These are phyloP conservation scores for Jaculus jaculus DNA, from an alignment of 2,113 vertebrate genomes.

Conservation along the genomic window DNA sequence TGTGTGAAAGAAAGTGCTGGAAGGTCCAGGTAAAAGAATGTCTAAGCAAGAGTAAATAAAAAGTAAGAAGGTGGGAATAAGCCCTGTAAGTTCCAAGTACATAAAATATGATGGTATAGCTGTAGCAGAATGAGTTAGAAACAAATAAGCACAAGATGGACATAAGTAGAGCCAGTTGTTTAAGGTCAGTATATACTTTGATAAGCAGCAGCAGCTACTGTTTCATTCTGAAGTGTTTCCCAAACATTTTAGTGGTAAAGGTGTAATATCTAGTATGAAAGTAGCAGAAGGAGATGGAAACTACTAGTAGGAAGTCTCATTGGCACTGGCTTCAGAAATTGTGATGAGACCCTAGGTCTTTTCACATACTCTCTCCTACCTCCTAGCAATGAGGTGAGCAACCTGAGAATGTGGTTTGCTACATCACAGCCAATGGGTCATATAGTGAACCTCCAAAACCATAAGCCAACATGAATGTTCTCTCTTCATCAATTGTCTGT, in stretches of 20 bases:
- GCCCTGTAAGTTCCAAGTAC: neutral
- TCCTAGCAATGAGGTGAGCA: neutral
- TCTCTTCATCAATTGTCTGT: neutral
- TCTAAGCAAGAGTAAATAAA: neutral
- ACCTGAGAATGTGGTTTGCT: neutral
- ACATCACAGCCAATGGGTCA: neutral
- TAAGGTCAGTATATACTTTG: neutral
- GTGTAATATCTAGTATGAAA: neutral
- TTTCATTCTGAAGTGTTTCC: neutral
- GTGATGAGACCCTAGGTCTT: too few relatives aligned
- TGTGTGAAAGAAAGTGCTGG: neutral
- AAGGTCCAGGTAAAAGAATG: neutral
- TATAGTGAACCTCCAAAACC: neutral
- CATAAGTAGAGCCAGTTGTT: neutral
- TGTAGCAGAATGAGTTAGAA: neutral
- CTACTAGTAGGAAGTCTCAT: neutral
- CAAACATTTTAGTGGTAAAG: too few relatives aligned
- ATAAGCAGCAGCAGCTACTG: neutral
- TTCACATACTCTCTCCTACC: neutral
- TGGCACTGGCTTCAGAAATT: too few relatives aligned
- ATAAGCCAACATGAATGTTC: neutral
- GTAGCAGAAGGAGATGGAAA: neutral
- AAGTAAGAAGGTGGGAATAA: neutral
- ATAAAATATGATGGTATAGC: neutral
- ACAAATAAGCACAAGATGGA: fast-evolving